Conservation (phyloP, 2,888 invertebrate species). For the Agelastica alni region DNA sequence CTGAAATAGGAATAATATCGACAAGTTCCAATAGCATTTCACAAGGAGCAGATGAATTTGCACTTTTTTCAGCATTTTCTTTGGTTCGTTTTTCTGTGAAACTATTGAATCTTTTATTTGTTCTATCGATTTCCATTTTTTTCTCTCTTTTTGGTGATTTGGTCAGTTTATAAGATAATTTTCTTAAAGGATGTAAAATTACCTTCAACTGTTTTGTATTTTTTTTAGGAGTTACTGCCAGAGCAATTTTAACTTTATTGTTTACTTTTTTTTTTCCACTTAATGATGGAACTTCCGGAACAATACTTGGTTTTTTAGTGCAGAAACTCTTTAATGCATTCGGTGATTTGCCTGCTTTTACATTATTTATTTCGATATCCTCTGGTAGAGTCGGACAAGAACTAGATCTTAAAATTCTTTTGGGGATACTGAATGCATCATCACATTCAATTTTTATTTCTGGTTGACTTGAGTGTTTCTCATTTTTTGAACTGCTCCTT, state of each 20-base stretch:
- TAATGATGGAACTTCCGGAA: too few species aligned
- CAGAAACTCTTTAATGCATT: too few species aligned
- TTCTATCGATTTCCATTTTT: background rate
- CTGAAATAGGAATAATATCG: background rate
- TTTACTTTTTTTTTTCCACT: too few species aligned
- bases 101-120: background rate
- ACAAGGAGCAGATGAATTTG: background rate
- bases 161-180: background rate
- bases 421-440: background rate
- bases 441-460: conserved; percentile 1
- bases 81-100: background rate
- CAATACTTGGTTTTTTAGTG: too few species aligned
- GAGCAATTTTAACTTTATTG: too few species aligned
- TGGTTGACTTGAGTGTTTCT: too few species aligned
- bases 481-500: too few species aligned
- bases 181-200: conserved; percentile 1
- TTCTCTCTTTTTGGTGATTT: background rate
- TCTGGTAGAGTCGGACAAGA: too few species aligned
- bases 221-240: too few species aligned
- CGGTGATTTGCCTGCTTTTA: too few species aligned
- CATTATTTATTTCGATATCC: too few species aligned
- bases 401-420: conserved; percentile 13
- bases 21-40: conserved; percentile 3
- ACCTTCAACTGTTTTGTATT: conserved; percentile 4
- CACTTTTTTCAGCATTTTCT: background rate